phyloP scores from a whole-genome alignment of 64 coral and sea anemone species.

The Hydrozoanthus tunicans region DNA sequence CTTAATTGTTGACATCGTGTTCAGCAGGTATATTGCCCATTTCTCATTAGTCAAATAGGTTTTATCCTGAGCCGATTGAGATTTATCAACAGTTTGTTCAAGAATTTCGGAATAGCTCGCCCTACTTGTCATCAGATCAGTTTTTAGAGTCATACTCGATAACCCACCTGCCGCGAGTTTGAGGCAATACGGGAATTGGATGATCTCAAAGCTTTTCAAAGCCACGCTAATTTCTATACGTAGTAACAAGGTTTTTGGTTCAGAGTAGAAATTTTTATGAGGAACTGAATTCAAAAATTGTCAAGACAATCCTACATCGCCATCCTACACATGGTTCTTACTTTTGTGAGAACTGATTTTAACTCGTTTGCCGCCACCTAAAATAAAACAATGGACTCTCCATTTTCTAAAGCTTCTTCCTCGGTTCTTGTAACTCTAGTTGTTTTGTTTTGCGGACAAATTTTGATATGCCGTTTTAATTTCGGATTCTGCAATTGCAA shows the following conservation, averaged over 20 bases:
- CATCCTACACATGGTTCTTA: too few relatives aligned
- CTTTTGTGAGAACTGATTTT: too few relatives aligned
- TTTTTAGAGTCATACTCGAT: neutral
- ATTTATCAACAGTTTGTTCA: neutral
- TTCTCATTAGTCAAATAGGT: neutral
- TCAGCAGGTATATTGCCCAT: neutral
- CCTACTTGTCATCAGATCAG: neutral
- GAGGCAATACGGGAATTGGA: too few relatives aligned
- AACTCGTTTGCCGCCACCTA: neutral
- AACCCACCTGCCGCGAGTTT: neutral
- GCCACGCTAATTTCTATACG: too few relatives aligned
- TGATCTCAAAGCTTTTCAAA: too few relatives aligned
- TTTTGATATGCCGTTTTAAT: neutral
- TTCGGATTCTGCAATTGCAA: too few relatives aligned
- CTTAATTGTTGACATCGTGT: neutral
- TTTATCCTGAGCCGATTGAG: neutral
- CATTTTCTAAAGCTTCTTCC: neutral
- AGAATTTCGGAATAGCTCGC: neutral
- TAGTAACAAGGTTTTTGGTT: too few relatives aligned
- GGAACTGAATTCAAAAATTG: too few relatives aligned
- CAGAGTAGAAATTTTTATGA: too few relatives aligned
- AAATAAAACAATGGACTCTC: neutral
- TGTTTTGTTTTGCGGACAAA: neutral
- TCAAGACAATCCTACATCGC: too few relatives aligned
- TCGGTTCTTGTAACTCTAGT: neutral